phyloP scores from a whole-genome alignment of 2,797 vertebrate species.

The Remorina albescens region DNA sequence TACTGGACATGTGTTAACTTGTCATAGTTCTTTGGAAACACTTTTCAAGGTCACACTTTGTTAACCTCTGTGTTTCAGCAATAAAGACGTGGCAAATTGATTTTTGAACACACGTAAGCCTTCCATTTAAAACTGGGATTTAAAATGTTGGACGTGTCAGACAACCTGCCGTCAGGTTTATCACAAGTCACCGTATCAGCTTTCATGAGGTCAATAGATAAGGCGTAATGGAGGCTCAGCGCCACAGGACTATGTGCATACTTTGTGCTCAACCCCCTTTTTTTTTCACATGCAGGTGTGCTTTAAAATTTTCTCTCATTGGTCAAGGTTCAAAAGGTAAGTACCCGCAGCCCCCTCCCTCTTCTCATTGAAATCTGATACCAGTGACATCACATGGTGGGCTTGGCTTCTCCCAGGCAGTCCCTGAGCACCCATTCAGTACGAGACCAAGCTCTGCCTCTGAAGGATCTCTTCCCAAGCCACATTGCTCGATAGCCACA shows the following conservation, averaged over 20 bases:
- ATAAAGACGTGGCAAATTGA: slow-evolving; percentile 32
- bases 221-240: slow-evolving; percentile 47
- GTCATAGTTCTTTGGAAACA: slow-evolving; percentile 34
- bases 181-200: slow-evolving; percentile 21
- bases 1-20: slow-evolving; percentile 41
- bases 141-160: not conserved
- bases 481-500: slow-evolving; percentile 69
- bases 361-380: slow-evolving; percentile 76
- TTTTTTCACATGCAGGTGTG: slow-evolving; percentile 68
- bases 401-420: slow-evolving; percentile 77
- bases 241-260: slow-evolving; percentile 49
- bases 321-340: slow-evolving; percentile 75
- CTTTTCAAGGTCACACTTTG: slow-evolving; percentile 61
- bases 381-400: slow-evolving; percentile 82
- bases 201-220: slow-evolving; percentile 42
- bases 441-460: slow-evolving; percentile 81
- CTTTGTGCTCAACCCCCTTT: slow-evolving; percentile 11
- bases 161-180: slow-evolving; percentile 7
- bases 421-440: slow-evolving; percentile 74
- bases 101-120: slow-evolving; percentile 19
- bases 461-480: slow-evolving; percentile 77
- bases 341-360: slow-evolving; percentile 60
- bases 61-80: slow-evolving; percentile 46
- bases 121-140: slow-evolving; percentile 22
- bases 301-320: slow-evolving; percentile 60